Conservation (phyloP, 2,888 invertebrate species). For the Drosophila leonis region DNA sequence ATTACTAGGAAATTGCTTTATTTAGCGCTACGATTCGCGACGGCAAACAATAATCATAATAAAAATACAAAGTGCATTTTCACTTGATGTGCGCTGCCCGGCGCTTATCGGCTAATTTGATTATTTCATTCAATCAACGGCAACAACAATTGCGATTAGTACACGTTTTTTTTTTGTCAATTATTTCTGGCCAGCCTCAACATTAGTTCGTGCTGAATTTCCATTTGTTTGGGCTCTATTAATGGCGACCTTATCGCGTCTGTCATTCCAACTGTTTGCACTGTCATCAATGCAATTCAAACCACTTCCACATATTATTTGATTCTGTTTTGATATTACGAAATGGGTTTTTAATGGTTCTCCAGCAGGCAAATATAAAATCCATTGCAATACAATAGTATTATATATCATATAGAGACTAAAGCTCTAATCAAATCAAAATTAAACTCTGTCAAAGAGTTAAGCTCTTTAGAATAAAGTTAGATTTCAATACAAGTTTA, state of each 20-base stretch:
- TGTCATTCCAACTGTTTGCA: conserved; percentile 69
- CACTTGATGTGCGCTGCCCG: conserved; percentile 23
- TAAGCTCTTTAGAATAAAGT: background rate
- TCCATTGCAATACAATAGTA: background rate
- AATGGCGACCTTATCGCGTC: conserved; percentile 42
- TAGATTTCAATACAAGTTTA: background rate
- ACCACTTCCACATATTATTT: conserved; percentile 3
- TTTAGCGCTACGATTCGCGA: conserved; percentile 47
- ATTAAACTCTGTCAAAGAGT: background rate
- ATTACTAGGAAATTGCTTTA: conserved; percentile 70
- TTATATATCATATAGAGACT: background rate
- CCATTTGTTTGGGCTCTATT: conserved; percentile 60
- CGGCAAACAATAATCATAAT: conserved; percentile 31
- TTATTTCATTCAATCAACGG: conserved; percentile 63
- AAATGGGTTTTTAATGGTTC: conserved; percentile 4
- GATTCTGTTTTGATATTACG: conserved; percentile 2
- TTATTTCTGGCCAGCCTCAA: background rate
- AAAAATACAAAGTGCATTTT: conserved; percentile 18
- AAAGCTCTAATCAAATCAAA: background rate
- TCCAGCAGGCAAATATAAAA: background rate
- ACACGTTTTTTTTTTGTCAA: background rate
- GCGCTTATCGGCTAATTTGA: conserved; percentile 67
- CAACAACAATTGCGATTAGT: conserved; percentile 44
- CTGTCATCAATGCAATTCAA: conserved; percentile 71
- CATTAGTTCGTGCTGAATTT: conserved; percentile 55